Evolutionary conservation across 2,113 vertebrate species (phyloP), one percentile per base, ranked within the genome.

Genomic region (Okapia johnstoni): DNA sequence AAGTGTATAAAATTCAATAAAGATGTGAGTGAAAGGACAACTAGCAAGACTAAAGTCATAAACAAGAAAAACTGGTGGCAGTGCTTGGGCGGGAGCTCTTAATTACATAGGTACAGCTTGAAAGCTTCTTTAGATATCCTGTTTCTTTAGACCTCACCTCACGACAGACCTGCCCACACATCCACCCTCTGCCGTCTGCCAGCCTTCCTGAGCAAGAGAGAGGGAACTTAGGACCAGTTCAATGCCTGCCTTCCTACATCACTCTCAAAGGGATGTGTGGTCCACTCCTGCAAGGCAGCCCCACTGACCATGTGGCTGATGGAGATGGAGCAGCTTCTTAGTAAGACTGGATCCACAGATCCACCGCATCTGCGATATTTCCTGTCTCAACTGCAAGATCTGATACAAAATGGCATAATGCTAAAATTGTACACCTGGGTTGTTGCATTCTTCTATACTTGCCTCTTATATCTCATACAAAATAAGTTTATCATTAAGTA

Each of bases 61-160:
- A 97, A 96, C 95, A 46, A 57, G 96, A 95, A 86, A 92, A 92
- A 54, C 92, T 15, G n/a, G 87, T 52, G 50, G 28, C 43, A 33
- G 7, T 2, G 46, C 73, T 30, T 73, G 84, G 79, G 33, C 3
- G 1, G 76, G 63, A 30, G 19, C 55, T 63, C 54, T 70, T 58
- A 46, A 92, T 73, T 48, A 92, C 61, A 0, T 0, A 4, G 79
- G 40, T 7, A 52, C 12, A 21, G 16, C 77, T 16, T 4, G 50
- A 86, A 86, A 61, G 25, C 60, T 30, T 92, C 58, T 73, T 8
- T 30, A 61, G 23, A 73, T 19, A 81, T 66, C 85, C 80, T 88
- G 88, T 89, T 97, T 79, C 52, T 80, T 76, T 15, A 81, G 52
- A 43, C 19, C 28, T 95, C 46, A 40, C 33, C 58, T 76, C 83